A percentile compares a stretch with the other conserved stretches of the same genome.
phyloP scores from a whole-genome alignment of 2,113 vertebrate genomes.

The Macquaria australasica region DNA sequence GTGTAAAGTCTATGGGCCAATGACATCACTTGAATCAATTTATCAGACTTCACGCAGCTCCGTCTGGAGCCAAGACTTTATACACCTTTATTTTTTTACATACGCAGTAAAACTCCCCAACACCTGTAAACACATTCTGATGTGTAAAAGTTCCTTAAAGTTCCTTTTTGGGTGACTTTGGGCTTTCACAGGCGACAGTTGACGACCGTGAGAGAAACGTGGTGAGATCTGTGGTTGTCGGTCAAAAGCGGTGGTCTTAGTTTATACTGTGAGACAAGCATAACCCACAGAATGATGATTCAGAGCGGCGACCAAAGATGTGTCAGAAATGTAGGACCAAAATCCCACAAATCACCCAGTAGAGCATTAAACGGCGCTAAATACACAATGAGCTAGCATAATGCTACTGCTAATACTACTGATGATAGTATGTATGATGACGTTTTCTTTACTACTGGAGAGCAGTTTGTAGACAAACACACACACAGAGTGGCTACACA shows the following conservation, averaged over 20 bases:
- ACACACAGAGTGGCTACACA: slow-evolving; percentile 46
- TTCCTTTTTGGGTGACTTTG: not conserved
- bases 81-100: not conserved
- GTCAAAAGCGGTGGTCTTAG: not conserved
- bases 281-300: not conserved
- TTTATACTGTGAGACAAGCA: not conserved
- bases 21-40: not conserved
- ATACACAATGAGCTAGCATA: not conserved
- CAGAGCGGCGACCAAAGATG: too few species aligned
- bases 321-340: too few species aligned
- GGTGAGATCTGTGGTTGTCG: not conserved
- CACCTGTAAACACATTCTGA: not conserved
- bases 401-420: not conserved
- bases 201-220: too few species aligned
- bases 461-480: slow-evolving; percentile 45
- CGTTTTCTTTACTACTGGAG: slow-evolving; percentile 62
- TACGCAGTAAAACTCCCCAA: not conserved
- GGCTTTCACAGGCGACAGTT: not conserved
- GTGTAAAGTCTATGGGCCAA: not conserved
- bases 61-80: not conserved
- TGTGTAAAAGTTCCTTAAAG: not conserved
- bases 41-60: not conserved
- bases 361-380: not conserved
- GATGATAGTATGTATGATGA: not conserved
- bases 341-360: too few species aligned